Evolutionary conservation across 2,888 invertebrate species (phyloP).

Genomic region (Apodemia hepburni): DNA sequence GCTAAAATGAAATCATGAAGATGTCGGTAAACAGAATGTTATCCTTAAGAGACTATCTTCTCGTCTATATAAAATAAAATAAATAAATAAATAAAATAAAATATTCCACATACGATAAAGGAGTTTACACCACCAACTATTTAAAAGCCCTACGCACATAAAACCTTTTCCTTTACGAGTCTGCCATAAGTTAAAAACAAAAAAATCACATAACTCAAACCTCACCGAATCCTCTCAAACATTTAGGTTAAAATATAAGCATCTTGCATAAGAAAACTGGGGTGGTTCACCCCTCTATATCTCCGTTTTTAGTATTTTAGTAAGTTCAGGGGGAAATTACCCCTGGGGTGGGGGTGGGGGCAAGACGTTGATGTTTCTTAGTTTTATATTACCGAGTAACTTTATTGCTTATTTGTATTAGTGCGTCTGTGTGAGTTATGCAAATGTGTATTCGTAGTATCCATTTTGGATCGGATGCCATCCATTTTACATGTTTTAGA

Average conservation of each 20-base stretch:
- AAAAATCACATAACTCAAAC: conserved; percentile 40
- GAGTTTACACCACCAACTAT: conserved; percentile 7
- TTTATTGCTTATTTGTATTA: conserved; percentile 78
- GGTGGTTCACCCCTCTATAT: conserved; percentile 64
- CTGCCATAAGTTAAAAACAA: conserved; percentile 24
- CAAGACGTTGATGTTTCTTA: conserved; percentile 80
- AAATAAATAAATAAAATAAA: too few relatives aligned
- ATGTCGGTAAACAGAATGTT: too few relatives aligned
- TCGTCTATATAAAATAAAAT: too few relatives aligned
- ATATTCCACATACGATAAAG: background rate
- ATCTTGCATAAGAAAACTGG: conserved; percentile 79
- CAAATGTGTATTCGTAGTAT: conserved; percentile 59
- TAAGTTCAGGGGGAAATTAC: conserved; percentile 77
- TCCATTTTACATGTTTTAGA: conserved; percentile 32
- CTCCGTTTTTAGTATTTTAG: conserved; percentile 81
- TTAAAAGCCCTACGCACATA: conserved; percentile 9
- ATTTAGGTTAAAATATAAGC: conserved; percentile 79
- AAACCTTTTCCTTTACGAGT: conserved; percentile 10
- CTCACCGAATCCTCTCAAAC: conserved; percentile 47
- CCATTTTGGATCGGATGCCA: conserved; percentile 37
- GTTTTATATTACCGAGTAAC: conserved; percentile 79
- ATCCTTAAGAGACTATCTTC: too few relatives aligned
- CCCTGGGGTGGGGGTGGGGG: conserved; percentile 51
- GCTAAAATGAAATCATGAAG: too few relatives aligned
- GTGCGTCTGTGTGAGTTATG: conserved; percentile 61